Evolutionary conservation across 2,888 invertebrate species (phyloP).

Genomic region (Pollenia labialis): DNA sequence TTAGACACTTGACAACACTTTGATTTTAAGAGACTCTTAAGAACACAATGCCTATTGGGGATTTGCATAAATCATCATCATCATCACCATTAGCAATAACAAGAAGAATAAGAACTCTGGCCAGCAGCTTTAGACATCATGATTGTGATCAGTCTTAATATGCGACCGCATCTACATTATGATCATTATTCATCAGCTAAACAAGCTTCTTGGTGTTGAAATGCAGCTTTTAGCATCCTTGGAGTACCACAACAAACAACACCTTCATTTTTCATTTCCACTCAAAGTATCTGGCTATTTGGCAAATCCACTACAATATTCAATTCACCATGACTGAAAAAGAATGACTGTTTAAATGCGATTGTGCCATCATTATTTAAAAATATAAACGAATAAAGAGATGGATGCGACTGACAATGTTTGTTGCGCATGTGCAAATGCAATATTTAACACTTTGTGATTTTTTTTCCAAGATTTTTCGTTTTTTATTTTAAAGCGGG

Average conservation of each 20-base stretch:
- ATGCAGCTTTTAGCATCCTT: constrained; percentile 64
- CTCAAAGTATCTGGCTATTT: constrained; percentile 47
- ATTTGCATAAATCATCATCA: constrained; percentile 70
- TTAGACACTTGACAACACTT: constrained; percentile 71
- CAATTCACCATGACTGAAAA: constrained; percentile 63
- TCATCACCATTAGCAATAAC: background rate
- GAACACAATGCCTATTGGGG: constrained; percentile 60
- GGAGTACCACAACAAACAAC: constrained; percentile 31
- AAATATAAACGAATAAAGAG: constrained; percentile 19
- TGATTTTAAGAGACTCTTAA: constrained; percentile 65
- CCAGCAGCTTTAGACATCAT: constrained; percentile 14
- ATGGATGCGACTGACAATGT: constrained; percentile 32
- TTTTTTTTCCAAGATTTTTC: background rate
- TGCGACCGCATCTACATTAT: constrained; percentile 49
- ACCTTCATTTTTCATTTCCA: constrained; percentile 67
- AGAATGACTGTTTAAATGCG: constrained; percentile 59
- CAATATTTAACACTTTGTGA: constrained; percentile 42
- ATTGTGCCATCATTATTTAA: constrained; percentile 69
- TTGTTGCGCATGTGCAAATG: constrained; percentile 61
- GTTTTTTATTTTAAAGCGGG: background rate
- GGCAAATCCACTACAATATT: constrained; percentile 49
- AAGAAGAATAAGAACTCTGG: background rate
- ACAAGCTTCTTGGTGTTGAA: constrained; percentile 63
- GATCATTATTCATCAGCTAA: constrained; percentile 65
- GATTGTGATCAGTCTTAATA: constrained; percentile 40